These are phyloP conservation scores for Zosterops japonicus DNA, from an alignment of 2,113 vertebrate genomes.

Conservation along the genomic window DNA sequence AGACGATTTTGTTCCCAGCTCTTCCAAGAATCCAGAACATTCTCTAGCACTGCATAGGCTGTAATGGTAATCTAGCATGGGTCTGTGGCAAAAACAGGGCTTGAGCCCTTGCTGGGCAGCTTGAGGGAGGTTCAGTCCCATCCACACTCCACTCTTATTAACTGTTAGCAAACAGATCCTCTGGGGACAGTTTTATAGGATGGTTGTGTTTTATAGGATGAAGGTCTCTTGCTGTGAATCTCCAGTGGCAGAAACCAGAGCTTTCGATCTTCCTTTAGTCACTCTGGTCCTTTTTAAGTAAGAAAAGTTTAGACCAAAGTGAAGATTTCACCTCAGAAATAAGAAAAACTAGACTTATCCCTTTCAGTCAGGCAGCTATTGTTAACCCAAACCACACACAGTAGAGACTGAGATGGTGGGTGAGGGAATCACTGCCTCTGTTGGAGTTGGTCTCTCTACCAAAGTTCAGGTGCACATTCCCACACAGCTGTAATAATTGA, in stretches of 20 bases:
- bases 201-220: background rate
- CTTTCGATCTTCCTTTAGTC: background rate
- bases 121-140: background rate
- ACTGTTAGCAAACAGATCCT: background rate
- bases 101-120: accelerated
- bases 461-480: background rate
- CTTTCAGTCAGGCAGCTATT: background rate
- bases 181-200: background rate
- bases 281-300: background rate
- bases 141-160: background rate
- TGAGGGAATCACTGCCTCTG: background rate
- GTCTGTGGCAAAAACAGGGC: background rate
- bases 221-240: background rate
- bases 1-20: background rate
- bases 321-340: background rate
- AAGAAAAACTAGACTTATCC: background rate
- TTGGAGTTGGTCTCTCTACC: background rate
- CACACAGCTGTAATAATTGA: accelerated
- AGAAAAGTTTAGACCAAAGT: background rate
- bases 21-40: background rate
- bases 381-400: background rate
- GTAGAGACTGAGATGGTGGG: background rate
- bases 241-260: background rate
- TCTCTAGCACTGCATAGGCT: background rate
- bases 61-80: background rate